Evolutionary conservation across 2,797 vertebrate genomes (phyloP).

Genomic region (Brachymystax lenok): DNA sequence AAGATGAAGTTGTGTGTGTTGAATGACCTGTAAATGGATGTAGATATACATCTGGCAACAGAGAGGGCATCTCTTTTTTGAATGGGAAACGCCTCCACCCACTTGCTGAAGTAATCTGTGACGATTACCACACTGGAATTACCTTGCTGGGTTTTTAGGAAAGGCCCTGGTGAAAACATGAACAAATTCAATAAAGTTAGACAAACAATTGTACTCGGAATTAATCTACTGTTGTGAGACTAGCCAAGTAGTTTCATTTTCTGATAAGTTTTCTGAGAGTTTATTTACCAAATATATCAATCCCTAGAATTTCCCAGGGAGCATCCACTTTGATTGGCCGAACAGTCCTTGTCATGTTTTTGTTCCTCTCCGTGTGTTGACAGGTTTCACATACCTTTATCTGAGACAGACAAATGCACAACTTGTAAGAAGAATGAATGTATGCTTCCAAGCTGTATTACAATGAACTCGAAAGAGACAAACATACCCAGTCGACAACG

Average conservation of each 20-base stretch:
- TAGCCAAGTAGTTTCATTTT: not conserved
- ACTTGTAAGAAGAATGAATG: not conserved
- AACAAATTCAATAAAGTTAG: not conserved
- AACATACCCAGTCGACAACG: constrained; percentile 88
- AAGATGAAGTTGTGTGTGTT: not conserved
- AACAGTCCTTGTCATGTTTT: constrained; percentile 74
- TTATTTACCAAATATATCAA: constrained; percentile 80
- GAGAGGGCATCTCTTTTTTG: constrained; percentile 79
- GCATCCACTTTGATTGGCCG: constrained; percentile 83
- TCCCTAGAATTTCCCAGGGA: constrained; percentile 86
- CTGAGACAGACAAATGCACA: constrained; percentile 57
- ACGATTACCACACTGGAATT: constrained; percentile 77
- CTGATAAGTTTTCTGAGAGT: not conserved
- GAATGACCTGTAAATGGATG: constrained; percentile 83
- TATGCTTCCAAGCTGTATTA: not conserved
- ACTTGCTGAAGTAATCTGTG: constrained; percentile 89
- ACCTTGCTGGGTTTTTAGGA: constrained; percentile 76
- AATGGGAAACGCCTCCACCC: constrained; percentile 86
- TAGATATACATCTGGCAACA: constrained; percentile 81
- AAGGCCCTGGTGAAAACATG: constrained; percentile 77
- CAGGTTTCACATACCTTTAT: constrained; percentile 91
- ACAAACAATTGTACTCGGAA: not conserved
- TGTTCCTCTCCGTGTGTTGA: constrained; percentile 84
- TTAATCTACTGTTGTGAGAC: not conserved
- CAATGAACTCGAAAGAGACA: not conserved